Base-by-base conservation (phyloP, 1,140 invertebrate genomes). In the Drosophila novamexicana region DNA sequence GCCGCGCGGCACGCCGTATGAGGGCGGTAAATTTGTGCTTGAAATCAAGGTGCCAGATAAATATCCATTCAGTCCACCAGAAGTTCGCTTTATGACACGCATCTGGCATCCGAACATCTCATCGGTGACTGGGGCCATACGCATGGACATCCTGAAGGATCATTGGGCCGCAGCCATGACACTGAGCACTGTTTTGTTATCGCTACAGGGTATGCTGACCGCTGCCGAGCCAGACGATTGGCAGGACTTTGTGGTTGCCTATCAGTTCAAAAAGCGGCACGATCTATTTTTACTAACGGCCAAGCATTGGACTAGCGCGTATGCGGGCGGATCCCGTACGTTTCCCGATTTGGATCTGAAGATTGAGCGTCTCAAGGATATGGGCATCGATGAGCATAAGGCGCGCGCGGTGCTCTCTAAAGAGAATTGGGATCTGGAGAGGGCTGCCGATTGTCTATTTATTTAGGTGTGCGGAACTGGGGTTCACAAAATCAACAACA, bases 31-130 rank as follows among this genome's bases (percentile, higher is more conserved):
- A 83, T 99, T 98, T 93, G 93, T 96, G 75, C 94, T 99, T 66
- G 98, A 99, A 93, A 99, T 99, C 73, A 98, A 97, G 94, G 97
- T 99, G 79, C 99, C 99, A 80, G 98, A 99, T 94, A 98, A 98
- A 29, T 99, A 99, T 94, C 99, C 99, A 53, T 99, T 99, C 93
- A 99, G 98, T 95, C 99, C 99, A 75, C 99, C 99, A 59, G 99
- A 98, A 95, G 96, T 97, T 64, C 94, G 96, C 44, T 99, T 99
- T 94, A 95, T 98, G 71, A 99, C 99, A 66, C 98, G 97, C 94
- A 99, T 99, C 92, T 99, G 99, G 99, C 99, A 99, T 94, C 99
- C 99, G 52, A 99, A 99, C 94, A 99, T 99, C 81, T 99, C 98
- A 59, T 99, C 98, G 22, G 98, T 99, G 5, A 99, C 98, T 32